Evolutionary conservation across 2,797 vertebrate species (phyloP).

Genomic region (Tangara arthus): DNA sequence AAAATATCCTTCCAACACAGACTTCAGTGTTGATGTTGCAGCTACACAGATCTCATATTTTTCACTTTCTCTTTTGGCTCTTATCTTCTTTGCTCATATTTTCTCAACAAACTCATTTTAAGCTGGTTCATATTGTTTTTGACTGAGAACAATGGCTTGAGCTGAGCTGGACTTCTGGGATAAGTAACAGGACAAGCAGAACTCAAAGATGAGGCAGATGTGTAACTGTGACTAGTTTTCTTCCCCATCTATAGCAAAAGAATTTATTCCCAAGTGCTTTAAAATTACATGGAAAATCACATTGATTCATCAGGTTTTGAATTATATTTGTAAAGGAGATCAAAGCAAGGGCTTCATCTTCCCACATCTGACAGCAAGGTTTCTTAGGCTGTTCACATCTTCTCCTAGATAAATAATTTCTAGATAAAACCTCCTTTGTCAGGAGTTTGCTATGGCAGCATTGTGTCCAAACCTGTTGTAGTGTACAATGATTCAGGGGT

Average conservation of each 20-base stretch:
- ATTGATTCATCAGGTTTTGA: neutral
- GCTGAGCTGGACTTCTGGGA: neutral
- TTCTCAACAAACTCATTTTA: neutral
- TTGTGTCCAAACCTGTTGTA: slow-evolving; percentile 52
- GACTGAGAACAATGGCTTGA: neutral
- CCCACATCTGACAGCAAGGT: neutral
- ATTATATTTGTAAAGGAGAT: neutral
- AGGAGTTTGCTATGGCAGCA: slow-evolving; percentile 10
- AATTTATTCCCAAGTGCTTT: neutral
- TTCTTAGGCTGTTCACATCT: slow-evolving; percentile 50
- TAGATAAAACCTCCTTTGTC: slow-evolving; percentile 25
- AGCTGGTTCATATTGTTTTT: neutral
- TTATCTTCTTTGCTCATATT: neutral
- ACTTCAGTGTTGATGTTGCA: neutral
- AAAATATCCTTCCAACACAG: neutral
- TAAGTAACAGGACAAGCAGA: neutral
- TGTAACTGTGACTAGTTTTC: neutral
- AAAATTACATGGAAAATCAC: neutral
- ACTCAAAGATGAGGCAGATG: neutral
- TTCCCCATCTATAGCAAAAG: neutral
- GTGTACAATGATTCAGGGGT: slow-evolving; percentile 66
- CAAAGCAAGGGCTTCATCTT: neutral
- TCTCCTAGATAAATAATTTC: slow-evolving; percentile 67
- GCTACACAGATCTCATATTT: neutral
- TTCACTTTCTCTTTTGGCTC: neutral